A percentile compares a stretch with the other conserved stretches of the same genome.
phyloP scores from a whole-genome alignment of 2,797 vertebrate species.

The Peromyscus eremicus region DNA sequence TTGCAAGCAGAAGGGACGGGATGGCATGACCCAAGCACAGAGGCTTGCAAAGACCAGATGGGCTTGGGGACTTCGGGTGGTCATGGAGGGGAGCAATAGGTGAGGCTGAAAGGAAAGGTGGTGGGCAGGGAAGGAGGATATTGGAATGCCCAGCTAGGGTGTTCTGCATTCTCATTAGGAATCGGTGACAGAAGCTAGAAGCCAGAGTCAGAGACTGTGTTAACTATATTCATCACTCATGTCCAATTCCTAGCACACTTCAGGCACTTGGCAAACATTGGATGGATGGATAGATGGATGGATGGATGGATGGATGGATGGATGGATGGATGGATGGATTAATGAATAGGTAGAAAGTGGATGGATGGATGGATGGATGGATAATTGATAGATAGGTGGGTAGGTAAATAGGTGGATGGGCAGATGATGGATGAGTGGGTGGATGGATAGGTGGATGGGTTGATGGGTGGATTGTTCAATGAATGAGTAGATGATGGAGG shows the following conservation, averaged over 20 bases:
- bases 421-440: no score
- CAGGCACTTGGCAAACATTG: neutral
- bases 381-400: no score
- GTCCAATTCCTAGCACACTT: neutral
- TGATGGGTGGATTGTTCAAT: rapidly evolving
- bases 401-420: no score
- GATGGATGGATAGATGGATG: neutral
- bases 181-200: no score
- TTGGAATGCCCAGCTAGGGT: neutral
- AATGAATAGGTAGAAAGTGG: neutral
- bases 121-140: rapidly evolving
- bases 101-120: neutral
- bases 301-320: neutral
- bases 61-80: rapidly evolving
- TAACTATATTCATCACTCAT: neutral
- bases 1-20: neutral
- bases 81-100: neutral
- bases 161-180: neutral
- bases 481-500: rapidly evolving
- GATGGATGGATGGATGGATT: neutral
- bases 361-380: neutral
- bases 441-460: no score
- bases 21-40: neutral
- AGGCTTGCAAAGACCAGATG: neutral
- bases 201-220: neutral